These are phyloP conservation scores for Hemicentrotus pulcherrimus DNA, from an alignment of 35 echinoderm and acorn worm species.

Conservation along the genomic window DNA sequence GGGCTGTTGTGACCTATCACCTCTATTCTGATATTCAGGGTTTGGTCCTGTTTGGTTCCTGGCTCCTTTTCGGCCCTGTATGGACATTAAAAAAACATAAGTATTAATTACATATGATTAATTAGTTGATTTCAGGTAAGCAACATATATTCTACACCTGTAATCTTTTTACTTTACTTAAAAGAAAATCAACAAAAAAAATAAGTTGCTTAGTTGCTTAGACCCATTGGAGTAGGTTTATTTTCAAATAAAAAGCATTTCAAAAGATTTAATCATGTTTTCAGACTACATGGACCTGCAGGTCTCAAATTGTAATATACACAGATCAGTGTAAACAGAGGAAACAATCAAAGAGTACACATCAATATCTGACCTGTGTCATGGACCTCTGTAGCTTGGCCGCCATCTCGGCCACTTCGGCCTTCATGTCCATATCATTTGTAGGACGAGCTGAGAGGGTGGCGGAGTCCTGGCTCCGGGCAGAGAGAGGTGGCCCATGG, in stretches of 20 bases:
- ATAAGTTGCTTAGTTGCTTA: no score
- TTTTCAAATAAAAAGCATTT: no score
- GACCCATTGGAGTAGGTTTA: no score
- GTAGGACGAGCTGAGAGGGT: neutral
- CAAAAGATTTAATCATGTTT: no score
- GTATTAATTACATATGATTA: neutral
- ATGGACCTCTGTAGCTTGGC: constrained; percentile 72
- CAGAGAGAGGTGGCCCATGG: constrained; percentile 10
- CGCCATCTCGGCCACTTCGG: constrained; percentile 68
- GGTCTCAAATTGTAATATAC: no score
- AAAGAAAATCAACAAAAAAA: no score
- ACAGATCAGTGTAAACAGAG: no score
- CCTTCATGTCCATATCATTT: constrained; percentile 51
- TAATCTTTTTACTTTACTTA: no score
- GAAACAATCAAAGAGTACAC: neutral
- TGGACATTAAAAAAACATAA: neutral
- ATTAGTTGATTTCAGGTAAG: no score
- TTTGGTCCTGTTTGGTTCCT: constrained; percentile 36
- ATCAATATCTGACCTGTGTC: constrained; percentile 21
- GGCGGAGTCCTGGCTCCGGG: constrained; percentile 16
- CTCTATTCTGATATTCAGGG: neutral
- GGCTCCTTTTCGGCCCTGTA: constrained; percentile 43
- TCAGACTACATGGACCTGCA: no score
- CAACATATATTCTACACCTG: no score
- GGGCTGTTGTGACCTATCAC: neutral